Evolutionary conservation across 2,888 invertebrate genomes (phyloP), one percentile per base, ranked within the genome.

Genomic region (Nemurella pictetii): DNA sequence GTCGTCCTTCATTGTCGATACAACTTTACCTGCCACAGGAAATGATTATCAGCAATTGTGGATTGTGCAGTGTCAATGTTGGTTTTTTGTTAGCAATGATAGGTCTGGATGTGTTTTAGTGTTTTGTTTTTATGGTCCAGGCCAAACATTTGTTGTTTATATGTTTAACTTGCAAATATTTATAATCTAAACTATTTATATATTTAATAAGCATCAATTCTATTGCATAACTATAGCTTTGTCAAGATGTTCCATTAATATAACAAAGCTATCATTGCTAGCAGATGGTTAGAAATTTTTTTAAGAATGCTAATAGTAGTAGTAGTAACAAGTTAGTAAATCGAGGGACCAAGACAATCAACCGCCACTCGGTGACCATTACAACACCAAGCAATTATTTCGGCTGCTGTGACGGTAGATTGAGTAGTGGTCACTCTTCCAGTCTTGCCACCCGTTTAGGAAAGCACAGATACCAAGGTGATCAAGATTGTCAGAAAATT

Each of bases 1-100:
- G 0, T 85, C 83, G 1, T 27, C 29, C 72, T 72, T 82, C 25
- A 29, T 87, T 26, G 85, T 84, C 55, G 89, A 87, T 78, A 89
- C 89, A n/a, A 89, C 27, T 36, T 82, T 82, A 82, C 72, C 82
- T 82, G 82, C 15, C 55, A 55, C 20, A 12, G 55, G 55, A 55
- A 55, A 55, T 20, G 15, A 55, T 12, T 15, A 20, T 55, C 3
- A 55, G 55, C 9, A 12, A n/a, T 55, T 1, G 20, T 2, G 20
- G 55, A 55, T 12, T 7, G n/a, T n/a, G n/a, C n/a, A n/a, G n/a
- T n/a, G n/a, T n/a, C n/a, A n/a, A 55, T 32, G 32, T 32, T 2
- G 55, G 55, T 55, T 55, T 3, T 32, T 55, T 55, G 55, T 20
- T 55, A 7, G 55, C 55, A 55, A 55, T 55, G 1, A 55, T 55